phyloP scores from a whole-genome alignment of 2,888 invertebrate species.

The Acheta domesticus region DNA sequence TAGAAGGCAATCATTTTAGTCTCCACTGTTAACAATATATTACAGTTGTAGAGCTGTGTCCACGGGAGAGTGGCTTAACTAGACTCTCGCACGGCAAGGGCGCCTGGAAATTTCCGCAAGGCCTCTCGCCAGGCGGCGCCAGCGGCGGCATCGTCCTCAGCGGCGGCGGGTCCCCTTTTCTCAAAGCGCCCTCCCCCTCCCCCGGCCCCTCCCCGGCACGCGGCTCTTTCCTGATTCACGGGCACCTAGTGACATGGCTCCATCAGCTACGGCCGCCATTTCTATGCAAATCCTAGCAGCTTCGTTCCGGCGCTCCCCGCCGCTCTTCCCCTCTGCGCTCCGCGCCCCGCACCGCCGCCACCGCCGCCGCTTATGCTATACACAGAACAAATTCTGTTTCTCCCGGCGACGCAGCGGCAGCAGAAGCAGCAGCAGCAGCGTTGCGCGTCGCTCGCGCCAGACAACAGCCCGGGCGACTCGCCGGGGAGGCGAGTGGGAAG shows the following conservation, averaged over 20 bases:
- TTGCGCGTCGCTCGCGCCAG: background rate
- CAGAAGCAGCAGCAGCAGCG: background rate
- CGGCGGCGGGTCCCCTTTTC: background rate
- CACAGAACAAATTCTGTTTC: slow-evolving; percentile 29
- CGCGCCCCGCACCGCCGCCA: background rate
- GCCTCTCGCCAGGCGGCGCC: background rate
- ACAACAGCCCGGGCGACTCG: background rate
- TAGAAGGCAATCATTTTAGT: too few species aligned
- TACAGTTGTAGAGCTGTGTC: too few species aligned
- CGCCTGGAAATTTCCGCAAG: too few species aligned
- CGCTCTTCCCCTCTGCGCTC: background rate
- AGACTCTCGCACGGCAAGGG: too few species aligned
- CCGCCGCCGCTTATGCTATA: background rate
- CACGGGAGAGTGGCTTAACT: too few species aligned
- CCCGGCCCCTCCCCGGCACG: background rate
- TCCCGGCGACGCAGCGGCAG: background rate
- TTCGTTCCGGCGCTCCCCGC: slow-evolving; percentile 23
- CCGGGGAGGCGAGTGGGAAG: background rate
- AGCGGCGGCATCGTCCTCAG: background rate
- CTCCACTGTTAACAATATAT: too few species aligned
- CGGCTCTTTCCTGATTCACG: slow-evolving; percentile 45
- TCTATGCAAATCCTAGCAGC: slow-evolving; percentile 47
- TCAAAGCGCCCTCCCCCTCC: background rate
- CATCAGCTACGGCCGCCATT: slow-evolving; percentile 48
- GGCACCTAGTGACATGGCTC: slow-evolving; percentile 50